Percentiles rank a stretch among this genome's conserved stretches.
These are phyloP conservation scores for Drosophila borealis DNA, from an alignment of 2,888 invertebrate species.

Conservation along the genomic window DNA sequence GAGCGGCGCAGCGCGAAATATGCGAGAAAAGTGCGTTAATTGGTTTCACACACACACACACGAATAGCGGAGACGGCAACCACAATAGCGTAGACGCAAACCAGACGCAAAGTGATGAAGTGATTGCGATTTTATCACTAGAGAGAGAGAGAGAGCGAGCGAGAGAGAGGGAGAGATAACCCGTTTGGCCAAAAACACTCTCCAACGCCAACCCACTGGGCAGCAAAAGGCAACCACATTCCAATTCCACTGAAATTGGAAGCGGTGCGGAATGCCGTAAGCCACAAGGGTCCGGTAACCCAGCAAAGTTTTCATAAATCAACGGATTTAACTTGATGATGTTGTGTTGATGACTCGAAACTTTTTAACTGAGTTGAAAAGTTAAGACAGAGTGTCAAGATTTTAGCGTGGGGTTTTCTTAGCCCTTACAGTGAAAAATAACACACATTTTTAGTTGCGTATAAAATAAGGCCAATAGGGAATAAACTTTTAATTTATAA, in stretches of 20 bases:
- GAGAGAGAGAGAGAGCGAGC: neutral
- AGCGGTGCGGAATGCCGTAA: slow-evolving; percentile 18
- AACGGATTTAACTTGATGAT: slow-evolving; percentile 55
- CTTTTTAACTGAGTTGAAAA: slow-evolving; percentile 21
- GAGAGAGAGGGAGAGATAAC: slow-evolving; percentile 18
- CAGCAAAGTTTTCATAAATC: slow-evolving; percentile 63
- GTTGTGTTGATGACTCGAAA: slow-evolving; percentile 37
- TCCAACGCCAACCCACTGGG: slow-evolving; percentile 42
- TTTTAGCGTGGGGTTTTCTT: neutral
- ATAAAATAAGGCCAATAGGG: too few relatives aligned
- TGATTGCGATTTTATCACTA: slow-evolving; percentile 48
- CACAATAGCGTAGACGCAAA: slow-evolving; percentile 42
- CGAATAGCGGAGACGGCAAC: slow-evolving; percentile 42
- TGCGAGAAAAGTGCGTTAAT: slow-evolving; percentile 68
- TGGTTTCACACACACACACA: slow-evolving; percentile 50
- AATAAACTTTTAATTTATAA: too few relatives aligned
- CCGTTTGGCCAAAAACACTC: slow-evolving; percentile 41
- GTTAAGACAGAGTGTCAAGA: slow-evolving; percentile 17
- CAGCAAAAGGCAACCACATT: slow-evolving; percentile 45
- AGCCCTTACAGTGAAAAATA: neutral
- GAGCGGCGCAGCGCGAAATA: slow-evolving; percentile 30
- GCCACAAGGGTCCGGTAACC: slow-evolving; percentile 15
- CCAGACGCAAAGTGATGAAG: slow-evolving; percentile 47
- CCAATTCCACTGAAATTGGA: slow-evolving; percentile 32
- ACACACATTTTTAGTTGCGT: neutral